Evolutionary conservation across 2,888 invertebrate species (phyloP).

Genomic region (Apomyelois bistriatella): DNA sequence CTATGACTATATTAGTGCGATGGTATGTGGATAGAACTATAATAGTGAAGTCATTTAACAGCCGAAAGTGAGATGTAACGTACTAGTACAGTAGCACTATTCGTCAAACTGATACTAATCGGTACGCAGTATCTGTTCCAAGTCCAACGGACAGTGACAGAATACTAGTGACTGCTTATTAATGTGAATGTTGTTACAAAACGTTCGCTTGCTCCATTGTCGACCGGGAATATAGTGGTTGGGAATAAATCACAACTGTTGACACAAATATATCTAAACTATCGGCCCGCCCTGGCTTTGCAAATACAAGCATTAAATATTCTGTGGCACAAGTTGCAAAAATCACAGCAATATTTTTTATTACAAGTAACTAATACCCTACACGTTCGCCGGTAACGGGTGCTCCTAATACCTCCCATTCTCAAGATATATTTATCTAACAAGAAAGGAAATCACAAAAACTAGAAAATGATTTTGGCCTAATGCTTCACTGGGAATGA

Average conservation of each 20-base stretch:
- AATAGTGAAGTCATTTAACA: background rate
- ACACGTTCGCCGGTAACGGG: too few relatives aligned
- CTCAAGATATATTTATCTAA: too few relatives aligned
- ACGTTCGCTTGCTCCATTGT: constrained; percentile 14
- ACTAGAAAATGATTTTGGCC: too few relatives aligned
- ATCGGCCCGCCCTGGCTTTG: background rate
- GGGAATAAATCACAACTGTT: constrained; percentile 1
- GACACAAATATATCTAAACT: background rate
- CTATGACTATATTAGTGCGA: too few relatives aligned
- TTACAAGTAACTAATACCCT: too few relatives aligned
- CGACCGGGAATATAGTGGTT: background rate
- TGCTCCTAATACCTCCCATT: too few relatives aligned
- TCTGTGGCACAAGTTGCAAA: too few relatives aligned
- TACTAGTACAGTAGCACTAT: constrained; percentile 27
- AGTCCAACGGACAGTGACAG: constrained; percentile 40
- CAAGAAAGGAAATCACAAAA: too few relatives aligned
- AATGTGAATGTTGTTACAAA: constrained; percentile 30
- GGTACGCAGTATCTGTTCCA: constrained; percentile 19
- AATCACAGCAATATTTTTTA: too few relatives aligned
- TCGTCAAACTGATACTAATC: constrained; percentile 41
- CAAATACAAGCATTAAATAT: background rate
- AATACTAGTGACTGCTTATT: constrained; percentile 40
- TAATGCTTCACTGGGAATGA: too few relatives aligned
- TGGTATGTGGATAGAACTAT: background rate
- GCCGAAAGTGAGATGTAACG: constrained; percentile 8